A percentile compares a stretch with the other conserved stretches of the same genome.
phyloP scores from a whole-genome alignment of 1,140 invertebrate species.

The Bombus confusus region DNA sequence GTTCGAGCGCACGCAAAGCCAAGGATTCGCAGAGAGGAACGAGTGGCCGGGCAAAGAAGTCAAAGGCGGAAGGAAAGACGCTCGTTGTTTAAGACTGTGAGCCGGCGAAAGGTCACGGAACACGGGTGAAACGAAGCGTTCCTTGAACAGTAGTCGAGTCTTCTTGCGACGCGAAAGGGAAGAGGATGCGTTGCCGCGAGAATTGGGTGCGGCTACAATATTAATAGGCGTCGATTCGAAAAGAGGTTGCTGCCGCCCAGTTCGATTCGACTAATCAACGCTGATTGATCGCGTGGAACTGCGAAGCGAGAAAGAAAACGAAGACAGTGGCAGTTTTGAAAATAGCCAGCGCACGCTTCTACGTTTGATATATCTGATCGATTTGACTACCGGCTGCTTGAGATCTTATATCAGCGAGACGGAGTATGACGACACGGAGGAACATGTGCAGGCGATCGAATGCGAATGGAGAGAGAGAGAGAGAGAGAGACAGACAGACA shows the following conservation, averaged over 20 bases:
- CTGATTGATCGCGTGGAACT: not conserved
- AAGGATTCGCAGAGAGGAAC: not conserved
- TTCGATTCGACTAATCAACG: constrained; percentile 24
- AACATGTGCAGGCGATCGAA: not conserved
- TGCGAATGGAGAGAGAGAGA: not conserved
- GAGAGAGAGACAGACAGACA: too few species aligned
- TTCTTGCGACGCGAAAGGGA: not conserved
- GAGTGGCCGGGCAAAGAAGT: not conserved
- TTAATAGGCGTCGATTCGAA: constrained; percentile 27
- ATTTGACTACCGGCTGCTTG: not conserved
- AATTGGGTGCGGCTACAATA: constrained; percentile 20
- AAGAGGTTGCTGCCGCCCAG: not conserved
- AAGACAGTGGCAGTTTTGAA: not conserved
- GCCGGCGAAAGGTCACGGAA: not conserved
- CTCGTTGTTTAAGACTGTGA: not conserved
- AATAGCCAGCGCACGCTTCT: constrained; percentile 6
- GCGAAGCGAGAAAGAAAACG: too few species aligned
- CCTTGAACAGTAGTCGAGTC: not conserved
- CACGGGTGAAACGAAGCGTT: not conserved
- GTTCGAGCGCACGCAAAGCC: not conserved
- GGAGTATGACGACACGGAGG: too few species aligned
- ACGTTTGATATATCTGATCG: not conserved
- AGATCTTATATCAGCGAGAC: not conserved
- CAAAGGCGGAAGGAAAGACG: not conserved
- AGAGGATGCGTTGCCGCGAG: too few species aligned